Percentiles rank a stretch among this genome's conserved stretches.
phyloP scores from a whole-genome alignment of 2,113 vertebrate genomes.

The Platichthys flesus region DNA sequence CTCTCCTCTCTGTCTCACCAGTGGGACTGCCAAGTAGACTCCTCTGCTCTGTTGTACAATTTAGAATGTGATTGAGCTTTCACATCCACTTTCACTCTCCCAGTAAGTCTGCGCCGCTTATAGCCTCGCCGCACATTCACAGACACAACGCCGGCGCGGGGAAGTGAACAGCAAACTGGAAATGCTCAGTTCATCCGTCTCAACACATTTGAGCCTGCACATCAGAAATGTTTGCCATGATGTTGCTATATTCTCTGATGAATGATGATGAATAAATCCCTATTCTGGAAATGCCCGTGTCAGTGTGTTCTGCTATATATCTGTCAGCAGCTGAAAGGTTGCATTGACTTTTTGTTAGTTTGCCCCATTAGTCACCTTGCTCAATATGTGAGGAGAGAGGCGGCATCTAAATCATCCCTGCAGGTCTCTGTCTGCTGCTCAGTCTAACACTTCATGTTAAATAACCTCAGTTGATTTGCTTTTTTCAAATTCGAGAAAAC shows the following conservation, averaged over 20 bases:
- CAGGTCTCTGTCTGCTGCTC: constrained; percentile 39
- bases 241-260: constrained; percentile 21
- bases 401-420: constrained; percentile 55
- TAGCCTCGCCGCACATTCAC: constrained; percentile 55
- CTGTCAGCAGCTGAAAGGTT: constrained; percentile 62
- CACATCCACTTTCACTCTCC: constrained; percentile 78
- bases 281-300: constrained; percentile 24
- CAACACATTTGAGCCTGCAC: neutral
- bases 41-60: constrained; percentile 77
- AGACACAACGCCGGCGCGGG: constrained; percentile 27
- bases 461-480: constrained; percentile 50
- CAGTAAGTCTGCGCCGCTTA: constrained; percentile 60
- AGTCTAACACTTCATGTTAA: constrained; percentile 46
- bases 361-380: constrained; percentile 54
- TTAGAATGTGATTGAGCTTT: constrained; percentile 82
- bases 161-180: constrained; percentile 39
- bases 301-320: constrained; percentile 23
- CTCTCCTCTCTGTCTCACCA: constrained; percentile 53
- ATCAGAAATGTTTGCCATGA: constrained; percentile 11
- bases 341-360: constrained; percentile 56
- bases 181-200: constrained; percentile 30
- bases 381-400: constrained; percentile 47
- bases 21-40: constrained; percentile 72
- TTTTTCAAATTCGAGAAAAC: constrained; percentile 44
- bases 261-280: constrained; percentile 33